phyloP scores from a whole-genome alignment of 2,113 vertebrate species.

The Tyrannus savana region DNA sequence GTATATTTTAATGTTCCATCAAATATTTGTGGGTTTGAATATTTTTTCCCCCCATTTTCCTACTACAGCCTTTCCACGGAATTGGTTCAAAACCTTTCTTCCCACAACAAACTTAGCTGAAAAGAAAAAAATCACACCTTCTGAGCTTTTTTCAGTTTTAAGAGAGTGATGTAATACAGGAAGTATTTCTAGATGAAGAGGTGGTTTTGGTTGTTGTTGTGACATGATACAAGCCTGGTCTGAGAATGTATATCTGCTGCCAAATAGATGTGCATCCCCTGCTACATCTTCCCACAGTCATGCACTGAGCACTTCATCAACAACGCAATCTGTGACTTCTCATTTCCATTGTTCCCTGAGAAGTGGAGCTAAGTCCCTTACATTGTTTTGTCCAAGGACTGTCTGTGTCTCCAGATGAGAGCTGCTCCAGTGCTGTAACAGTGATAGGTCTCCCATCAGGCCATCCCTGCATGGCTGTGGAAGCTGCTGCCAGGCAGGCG shows the following conservation, averaged over 20 bases:
- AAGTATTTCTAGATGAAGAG: background rate
- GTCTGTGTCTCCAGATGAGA: accelerated
- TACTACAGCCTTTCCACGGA: background rate
- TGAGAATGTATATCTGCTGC: background rate
- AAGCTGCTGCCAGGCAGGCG: background rate
- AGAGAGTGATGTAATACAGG: background rate
- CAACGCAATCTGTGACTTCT: accelerated
- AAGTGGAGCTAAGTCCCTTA: background rate
- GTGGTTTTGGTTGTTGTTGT: background rate
- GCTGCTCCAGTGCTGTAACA: background rate
- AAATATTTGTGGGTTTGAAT: background rate
- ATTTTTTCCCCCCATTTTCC: background rate
- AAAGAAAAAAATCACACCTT: background rate
- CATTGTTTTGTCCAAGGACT: accelerated
- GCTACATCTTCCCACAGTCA: background rate
- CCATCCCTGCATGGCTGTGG: accelerated
- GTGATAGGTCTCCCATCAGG: background rate
- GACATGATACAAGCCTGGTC: background rate
- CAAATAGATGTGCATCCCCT: background rate
- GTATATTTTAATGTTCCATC: background rate
- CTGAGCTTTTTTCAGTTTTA: background rate
- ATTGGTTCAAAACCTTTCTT: background rate
- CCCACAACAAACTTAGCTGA: background rate
- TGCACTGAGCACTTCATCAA: background rate
- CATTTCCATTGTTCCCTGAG: background rate